phyloP scores from a whole-genome alignment of 2,888 invertebrate genomes.

The Acleris laterana region DNA sequence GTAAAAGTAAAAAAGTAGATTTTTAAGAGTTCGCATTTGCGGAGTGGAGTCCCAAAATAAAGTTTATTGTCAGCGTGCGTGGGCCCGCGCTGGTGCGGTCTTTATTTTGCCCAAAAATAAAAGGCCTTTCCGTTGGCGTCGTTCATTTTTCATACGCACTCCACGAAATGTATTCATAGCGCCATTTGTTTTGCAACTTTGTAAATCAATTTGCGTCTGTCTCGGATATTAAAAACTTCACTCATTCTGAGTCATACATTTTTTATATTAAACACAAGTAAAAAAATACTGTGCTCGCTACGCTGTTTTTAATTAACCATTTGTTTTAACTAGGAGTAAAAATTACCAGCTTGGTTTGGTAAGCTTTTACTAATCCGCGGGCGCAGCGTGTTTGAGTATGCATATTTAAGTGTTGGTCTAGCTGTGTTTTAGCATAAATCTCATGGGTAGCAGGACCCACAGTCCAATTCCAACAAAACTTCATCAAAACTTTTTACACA shows the following conservation, averaged over 20 bases:
- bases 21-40: constrained; percentile 61
- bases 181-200: constrained; percentile 43
- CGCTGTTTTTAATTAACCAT: not conserved
- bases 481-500: not conserved
- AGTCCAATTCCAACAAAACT: not conserved
- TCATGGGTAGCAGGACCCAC: not conserved
- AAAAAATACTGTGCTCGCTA: too few relatives aligned
- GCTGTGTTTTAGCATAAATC: constrained; percentile 9
- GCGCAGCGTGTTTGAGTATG: not conserved
- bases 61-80: constrained; percentile 71
- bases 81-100: constrained; percentile 48
- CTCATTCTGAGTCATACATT: constrained; percentile 17
- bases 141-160: constrained; percentile 44
- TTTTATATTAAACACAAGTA: too few relatives aligned
- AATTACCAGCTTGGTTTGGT: not conserved
- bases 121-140: constrained; percentile 24
- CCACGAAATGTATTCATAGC: constrained; percentile 32
- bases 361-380: constrained; percentile 1
- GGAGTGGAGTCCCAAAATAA: constrained; percentile 67
- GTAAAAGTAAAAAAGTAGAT: constrained; percentile 60
- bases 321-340: not conserved
- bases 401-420: constrained; percentile 6
- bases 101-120: constrained; percentile 50
- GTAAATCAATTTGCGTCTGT: constrained; percentile 26
- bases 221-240: constrained; percentile 41